Conservation (phyloP, 1,140 invertebrate genomes). For the Drosophila tani region DNA sequence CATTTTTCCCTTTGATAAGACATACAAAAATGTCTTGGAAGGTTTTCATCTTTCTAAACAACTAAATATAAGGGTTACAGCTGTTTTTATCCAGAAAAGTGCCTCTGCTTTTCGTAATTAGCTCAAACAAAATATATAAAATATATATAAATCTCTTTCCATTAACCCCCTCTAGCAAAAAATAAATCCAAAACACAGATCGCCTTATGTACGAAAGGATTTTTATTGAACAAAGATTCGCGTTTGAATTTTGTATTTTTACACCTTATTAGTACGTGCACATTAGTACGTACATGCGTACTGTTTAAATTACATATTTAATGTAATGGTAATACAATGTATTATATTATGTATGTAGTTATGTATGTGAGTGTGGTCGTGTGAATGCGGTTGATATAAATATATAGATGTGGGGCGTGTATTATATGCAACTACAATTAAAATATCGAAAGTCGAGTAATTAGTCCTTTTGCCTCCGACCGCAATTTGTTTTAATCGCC, state of each 20-base stretch:
- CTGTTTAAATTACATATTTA: slow-evolving; percentile 61
- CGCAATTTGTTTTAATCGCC: not conserved
- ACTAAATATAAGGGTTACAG: too few relatives aligned
- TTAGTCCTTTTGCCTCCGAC: slow-evolving; percentile 4
- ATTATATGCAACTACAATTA: slow-evolving; percentile 41
- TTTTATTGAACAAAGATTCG: slow-evolving; percentile 64
- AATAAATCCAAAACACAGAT: not conserved
- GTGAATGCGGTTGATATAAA: slow-evolving; percentile 50
- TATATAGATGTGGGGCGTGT: slow-evolving; percentile 54
- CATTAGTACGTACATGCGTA: slow-evolving; percentile 53
- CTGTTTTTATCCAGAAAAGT: too few relatives aligned
- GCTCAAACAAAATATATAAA: too few relatives aligned
- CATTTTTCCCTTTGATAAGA: too few relatives aligned
- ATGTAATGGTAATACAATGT: slow-evolving; percentile 60
- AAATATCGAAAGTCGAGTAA: slow-evolving; percentile 24
- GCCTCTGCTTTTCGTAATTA: too few relatives aligned
- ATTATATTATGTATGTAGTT: slow-evolving; percentile 51
- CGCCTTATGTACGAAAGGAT: slow-evolving; percentile 53
- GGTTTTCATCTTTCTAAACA: too few relatives aligned
- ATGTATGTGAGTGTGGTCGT: slow-evolving; percentile 48
- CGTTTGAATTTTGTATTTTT: slow-evolving; percentile 61
- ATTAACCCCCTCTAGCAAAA: too few relatives aligned
- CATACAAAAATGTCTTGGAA: too few relatives aligned
- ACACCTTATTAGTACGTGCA: slow-evolving; percentile 65
- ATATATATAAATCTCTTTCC: too few relatives aligned